Conservation (phyloP, 2,797 vertebrate species). For the Botia kubotai region DNA sequence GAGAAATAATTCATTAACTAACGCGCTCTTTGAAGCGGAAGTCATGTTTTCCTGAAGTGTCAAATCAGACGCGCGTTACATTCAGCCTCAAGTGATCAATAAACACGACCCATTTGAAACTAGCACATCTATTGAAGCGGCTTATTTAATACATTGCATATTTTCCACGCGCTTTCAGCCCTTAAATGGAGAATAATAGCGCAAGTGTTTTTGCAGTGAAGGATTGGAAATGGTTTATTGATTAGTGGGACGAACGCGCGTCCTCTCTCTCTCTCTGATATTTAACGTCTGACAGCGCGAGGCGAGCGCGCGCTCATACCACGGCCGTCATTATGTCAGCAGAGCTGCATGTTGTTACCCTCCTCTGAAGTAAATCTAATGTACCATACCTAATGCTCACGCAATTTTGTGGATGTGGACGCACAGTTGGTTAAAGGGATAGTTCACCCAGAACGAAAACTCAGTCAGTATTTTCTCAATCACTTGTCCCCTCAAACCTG, state of each 20-base stretch:
- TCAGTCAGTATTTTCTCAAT: not conserved
- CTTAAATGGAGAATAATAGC: constrained; percentile 35
- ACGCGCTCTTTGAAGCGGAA: constrained; percentile 19
- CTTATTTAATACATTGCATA: constrained; percentile 19
- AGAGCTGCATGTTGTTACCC: not conserved
- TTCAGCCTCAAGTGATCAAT: not conserved
- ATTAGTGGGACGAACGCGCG: not conserved
- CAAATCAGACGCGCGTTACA: not conserved
- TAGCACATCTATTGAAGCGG: not conserved
- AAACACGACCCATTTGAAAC: not conserved
- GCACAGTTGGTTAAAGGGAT: not conserved
- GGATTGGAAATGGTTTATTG: constrained; percentile 41
- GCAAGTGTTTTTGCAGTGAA: constrained; percentile 10
- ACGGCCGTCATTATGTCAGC: not conserved
- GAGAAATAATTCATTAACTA: not conserved
- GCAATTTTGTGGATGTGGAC: constrained; percentile 2
- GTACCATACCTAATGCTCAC: not conserved
- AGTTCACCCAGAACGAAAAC: not conserved
- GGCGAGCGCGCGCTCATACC: not conserved
- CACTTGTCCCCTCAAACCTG: not conserved
- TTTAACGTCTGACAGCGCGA: constrained; percentile 22
- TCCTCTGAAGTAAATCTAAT: not conserved
- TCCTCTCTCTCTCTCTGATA: not conserved
- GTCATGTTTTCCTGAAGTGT: constrained; percentile 21
- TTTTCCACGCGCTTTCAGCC: not conserved